phyloP scores from a whole-genome alignment of 2,888 invertebrate genomes.

The Hemicrepidius hirtus region DNA sequence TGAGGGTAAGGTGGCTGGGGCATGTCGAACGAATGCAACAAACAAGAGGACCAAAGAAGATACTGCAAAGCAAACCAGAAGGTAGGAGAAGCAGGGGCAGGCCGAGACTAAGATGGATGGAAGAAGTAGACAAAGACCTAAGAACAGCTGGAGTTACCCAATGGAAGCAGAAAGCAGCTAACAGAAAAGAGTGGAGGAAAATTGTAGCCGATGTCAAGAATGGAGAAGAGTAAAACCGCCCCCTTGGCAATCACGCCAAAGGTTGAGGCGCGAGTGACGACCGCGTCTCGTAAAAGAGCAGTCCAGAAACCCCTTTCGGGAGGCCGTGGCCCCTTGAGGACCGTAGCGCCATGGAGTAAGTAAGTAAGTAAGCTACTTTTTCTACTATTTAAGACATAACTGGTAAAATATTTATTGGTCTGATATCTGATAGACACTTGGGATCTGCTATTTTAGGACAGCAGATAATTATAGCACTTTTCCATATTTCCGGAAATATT shows the following conservation, averaged over 20 bases:
- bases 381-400: no score
- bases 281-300: constrained; percentile 7
- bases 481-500: no score
- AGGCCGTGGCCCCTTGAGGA: constrained; percentile 3
- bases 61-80: constrained; percentile 2
- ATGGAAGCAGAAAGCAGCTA: constrained; percentile 5
- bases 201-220: constrained; percentile 7
- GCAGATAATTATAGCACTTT: no score
- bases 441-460: no score
- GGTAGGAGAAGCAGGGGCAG: constrained; percentile 4
- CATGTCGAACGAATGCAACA: neutral
- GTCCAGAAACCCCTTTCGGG: constrained; percentile 4
- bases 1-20: constrained; percentile 5
- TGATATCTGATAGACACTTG: no score
- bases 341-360: constrained; percentile 15
- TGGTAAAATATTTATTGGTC: no score
- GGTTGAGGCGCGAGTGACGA: constrained; percentile 11
- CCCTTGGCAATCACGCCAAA: neutral
- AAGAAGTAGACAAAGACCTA: constrained; percentile 3
- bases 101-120: constrained; percentile 9
- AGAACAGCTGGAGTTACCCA: constrained; percentile 5
- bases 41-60: constrained; percentile 3
- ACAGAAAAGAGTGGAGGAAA: constrained; percentile 4
- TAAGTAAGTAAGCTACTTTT: no score
- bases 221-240: neutral